These are phyloP conservation scores for Hiodon alosoides DNA, from an alignment of 2,113 vertebrate genomes.

Conservation along the genomic window DNA sequence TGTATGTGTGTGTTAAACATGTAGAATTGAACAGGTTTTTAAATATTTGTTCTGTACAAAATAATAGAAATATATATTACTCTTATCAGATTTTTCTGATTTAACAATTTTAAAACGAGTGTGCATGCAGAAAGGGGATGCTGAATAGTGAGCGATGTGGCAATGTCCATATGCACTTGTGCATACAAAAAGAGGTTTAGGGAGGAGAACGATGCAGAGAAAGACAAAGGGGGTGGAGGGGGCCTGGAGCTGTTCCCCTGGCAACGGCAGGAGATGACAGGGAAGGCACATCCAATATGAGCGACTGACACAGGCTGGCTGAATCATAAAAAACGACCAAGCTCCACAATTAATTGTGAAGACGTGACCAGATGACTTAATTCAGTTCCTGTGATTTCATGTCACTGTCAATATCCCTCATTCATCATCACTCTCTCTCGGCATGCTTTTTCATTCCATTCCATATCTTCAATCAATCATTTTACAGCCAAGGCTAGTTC, in stretches of 20 bases:
- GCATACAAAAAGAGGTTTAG: background rate
- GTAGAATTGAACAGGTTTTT: too few species aligned
- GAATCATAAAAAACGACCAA: background rate
- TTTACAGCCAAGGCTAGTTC: background rate
- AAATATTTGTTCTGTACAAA: too few species aligned
- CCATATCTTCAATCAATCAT: constrained; percentile 1
- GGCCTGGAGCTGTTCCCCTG: constrained; percentile 68
- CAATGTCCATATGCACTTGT: too few species aligned
- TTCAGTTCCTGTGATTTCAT: constrained; percentile 18
- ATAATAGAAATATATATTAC: too few species aligned
- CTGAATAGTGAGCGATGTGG: too few species aligned
- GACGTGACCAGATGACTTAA: too few species aligned
- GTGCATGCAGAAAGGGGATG: background rate
- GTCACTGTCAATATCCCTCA: background rate
- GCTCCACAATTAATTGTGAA: background rate
- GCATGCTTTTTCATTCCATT: background rate
- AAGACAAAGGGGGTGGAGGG: constrained; percentile 16
- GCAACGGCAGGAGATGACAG: constrained; percentile 56
- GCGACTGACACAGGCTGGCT: background rate
- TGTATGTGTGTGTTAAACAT: too few species aligned
- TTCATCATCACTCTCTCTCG: background rate
- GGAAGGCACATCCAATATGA: constrained; percentile 31
- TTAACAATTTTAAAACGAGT: background rate
- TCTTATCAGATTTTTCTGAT: too few species aligned
- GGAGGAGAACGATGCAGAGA: background rate